Evolutionary conservation across 2,113 vertebrate species (phyloP), one percentile per base, ranked within the genome.

Genomic region (Xenopus borealis): DNA sequence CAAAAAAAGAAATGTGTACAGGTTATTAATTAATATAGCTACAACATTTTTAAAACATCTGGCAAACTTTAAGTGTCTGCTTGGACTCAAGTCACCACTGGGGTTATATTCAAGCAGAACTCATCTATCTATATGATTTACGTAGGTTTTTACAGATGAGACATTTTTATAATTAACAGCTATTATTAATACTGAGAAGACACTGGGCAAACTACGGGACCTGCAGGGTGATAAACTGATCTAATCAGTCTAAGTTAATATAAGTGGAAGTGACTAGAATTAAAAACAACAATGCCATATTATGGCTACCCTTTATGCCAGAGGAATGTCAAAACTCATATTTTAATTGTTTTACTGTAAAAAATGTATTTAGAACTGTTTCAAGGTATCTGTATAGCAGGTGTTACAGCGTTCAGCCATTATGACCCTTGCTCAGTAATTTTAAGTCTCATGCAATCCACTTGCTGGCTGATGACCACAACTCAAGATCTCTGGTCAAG

Each of bases 121-220:
- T 66, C 53, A 66, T 57, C 16, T 66, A 73, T 66, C 47, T 72
- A 45, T 27, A 65, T 57, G 62, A 66, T 72, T 58, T 57, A 65
- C 61, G 62, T 64, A 63, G 9, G 10, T 19, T 18, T 30, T 30
- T 63, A 20, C 71, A 64, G 17, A 59, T 64, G 46, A 62, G 71
- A 72, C 47, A 72, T 52, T 20, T 64, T 63, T 33, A 53, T 72
- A 72, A 53, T 63, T 64, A 64, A 72, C 71, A 72, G 46, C 62
- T 47, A 71, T 59, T 30, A 72, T 72, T 53, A 72, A 63, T 72
- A 40, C 33, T 40, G 33, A 40, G 5, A 71, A 71, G 18, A 55
- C 53, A 71, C 62, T 62, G 50, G 45, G 55, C 46, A 71, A 71
- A 71, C 58, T 47, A 61, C 27, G 19, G 44, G 44, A 10, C 19